Base-by-base conservation (phyloP, 2,888 invertebrate species). In the Cryptus viduatorius region DNA sequence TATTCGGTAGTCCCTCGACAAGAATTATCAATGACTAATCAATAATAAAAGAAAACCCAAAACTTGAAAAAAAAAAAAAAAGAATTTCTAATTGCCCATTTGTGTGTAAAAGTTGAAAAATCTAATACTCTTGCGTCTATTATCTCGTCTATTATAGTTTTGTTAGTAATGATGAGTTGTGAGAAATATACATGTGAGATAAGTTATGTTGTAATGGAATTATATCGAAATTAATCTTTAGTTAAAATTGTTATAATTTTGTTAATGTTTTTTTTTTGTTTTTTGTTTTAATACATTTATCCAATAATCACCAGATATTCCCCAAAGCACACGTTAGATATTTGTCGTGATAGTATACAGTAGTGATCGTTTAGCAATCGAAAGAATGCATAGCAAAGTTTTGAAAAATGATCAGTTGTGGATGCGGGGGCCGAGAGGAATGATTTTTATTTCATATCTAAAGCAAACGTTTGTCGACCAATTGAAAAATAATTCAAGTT, bases 281-380 rank as follows among this genome's bases (percentile, higher is more conserved):
- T 53, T 64, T 72, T 53, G 19, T 72, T 46, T 71, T 56, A 73
- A 19, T 16, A 73, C 67, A 75, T 56, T 67, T 46, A 48, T 72
- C 42, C 72, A 77, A 68, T 61, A 75, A 90, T 88, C 92, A 92
- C 92, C 92, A 92, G 92, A 93, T 93, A 92, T 93, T 92, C 91
- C 92, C 92, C 90, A 85, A 88, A 90, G 89, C 89, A 87, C 88
- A 87, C 88, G 85, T 89, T 90, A 88, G 84, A 88, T 86, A 88
- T 88, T 79, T 79, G 84, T 88, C 88, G 85, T 89, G 77, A 78
- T 83, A 73, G 61, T 53, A 48, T 69, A 67, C 69, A 82, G 16
- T 53, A 75, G 72, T 69, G 82, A 83, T 69, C 7, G 37, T 37
- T 37, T 7, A 53, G 8, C 7, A 7, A 3, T 53, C 16, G 16